Conservation (phyloP, 2,797 vertebrate genomes). For the Lepilemur ruficaudatus region DNA sequence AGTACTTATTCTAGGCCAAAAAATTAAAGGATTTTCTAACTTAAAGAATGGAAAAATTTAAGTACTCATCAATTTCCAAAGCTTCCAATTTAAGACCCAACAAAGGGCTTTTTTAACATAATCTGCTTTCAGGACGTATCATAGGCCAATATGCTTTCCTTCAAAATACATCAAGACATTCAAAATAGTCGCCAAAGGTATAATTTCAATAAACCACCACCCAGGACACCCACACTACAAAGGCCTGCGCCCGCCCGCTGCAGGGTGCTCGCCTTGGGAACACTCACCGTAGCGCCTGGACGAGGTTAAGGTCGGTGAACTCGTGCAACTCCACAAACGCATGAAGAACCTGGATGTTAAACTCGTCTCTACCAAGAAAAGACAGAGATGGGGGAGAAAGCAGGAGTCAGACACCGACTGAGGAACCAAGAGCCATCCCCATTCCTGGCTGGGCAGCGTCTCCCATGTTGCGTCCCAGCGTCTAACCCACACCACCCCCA, state of each 20-base stretch:
- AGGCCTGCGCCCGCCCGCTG: neutral
- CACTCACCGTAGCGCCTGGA: conserved; percentile 94
- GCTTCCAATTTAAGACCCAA: neutral
- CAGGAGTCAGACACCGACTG: neutral
- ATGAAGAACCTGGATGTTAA: conserved; percentile 95
- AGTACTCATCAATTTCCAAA: neutral
- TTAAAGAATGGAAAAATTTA: neutral
- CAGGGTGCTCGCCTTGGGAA: accelerated
- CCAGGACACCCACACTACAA: no score
- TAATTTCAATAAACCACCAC: neutral
- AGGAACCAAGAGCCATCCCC: accelerated
- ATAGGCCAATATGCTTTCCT: neutral
- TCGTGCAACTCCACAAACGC: conserved; percentile 97
- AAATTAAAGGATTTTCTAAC: neutral
- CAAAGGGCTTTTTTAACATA: neutral
- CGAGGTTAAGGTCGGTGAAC: conserved; percentile 97
- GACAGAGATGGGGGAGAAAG: neutral
- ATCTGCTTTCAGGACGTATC: neutral
- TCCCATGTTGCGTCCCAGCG: accelerated
- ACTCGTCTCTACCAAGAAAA: conserved; percentile 89
- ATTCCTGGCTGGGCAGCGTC: neutral
- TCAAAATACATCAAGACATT: neutral
- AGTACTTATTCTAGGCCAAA: neutral
- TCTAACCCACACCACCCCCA: no score
- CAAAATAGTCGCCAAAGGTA: neutral